These are phyloP conservation scores for Chlorops oryzae DNA, from an alignment of 1,140 invertebrate genomes.

Conservation along the genomic window DNA sequence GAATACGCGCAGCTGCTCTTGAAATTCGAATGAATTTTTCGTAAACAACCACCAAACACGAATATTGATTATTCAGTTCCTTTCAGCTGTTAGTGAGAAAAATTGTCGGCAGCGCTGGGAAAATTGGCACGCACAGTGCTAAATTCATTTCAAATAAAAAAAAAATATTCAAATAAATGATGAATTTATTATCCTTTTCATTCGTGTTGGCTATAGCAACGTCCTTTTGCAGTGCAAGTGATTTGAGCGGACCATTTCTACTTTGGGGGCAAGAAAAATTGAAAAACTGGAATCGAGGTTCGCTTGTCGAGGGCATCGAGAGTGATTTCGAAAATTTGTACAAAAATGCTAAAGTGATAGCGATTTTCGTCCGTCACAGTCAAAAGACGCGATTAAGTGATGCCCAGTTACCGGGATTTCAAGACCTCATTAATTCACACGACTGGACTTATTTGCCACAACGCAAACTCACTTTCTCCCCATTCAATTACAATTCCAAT, in stretches of 20 bases:
- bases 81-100: too few relatives aligned
- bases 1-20: too few relatives aligned
- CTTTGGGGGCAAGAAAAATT: conserved; percentile 53
- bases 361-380: conserved; percentile 39
- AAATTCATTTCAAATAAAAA: too few relatives aligned
- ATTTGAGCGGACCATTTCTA: conserved; percentile 51
- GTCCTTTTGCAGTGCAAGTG: too few relatives aligned
- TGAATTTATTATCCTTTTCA: too few relatives aligned
- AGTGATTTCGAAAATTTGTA: conserved; percentile 49
- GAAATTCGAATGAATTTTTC: too few relatives aligned
- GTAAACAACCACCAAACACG: too few relatives aligned
- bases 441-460: conserved; percentile 51
- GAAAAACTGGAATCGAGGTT: conserved; percentile 47
- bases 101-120: too few relatives aligned
- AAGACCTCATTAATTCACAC: conserved; percentile 41
- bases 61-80: too few relatives aligned
- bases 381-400: conserved; percentile 34
- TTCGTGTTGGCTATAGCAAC: too few relatives aligned
- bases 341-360: conserved; percentile 34
- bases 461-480: conserved; percentile 52
- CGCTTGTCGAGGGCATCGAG: conserved; percentile 49
- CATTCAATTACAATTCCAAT: conserved; percentile 49
- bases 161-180: too few relatives aligned
- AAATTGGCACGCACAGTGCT: too few relatives aligned
- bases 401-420: conserved; percentile 36